Percentiles rank a stretch among this genome's conserved stretches.
Conservation (phyloP, 2,888 invertebrate species). For the Drosophila multiciliata region DNA sequence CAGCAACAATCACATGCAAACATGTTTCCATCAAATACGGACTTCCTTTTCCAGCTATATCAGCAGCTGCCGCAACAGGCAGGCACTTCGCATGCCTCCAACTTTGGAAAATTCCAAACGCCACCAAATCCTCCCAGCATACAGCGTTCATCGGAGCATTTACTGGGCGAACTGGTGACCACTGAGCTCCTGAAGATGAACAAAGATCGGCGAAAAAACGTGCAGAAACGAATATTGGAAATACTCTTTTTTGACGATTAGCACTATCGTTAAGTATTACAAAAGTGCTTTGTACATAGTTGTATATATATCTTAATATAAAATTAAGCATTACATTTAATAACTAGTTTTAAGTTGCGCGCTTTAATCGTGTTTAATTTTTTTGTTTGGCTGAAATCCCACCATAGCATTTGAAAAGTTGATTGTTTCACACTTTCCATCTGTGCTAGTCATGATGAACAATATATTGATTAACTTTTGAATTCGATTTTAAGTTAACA, state of each 20-base stretch:
- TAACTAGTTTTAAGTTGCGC: slow-evolving; percentile 16
- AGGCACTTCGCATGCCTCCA: slow-evolving; percentile 63
- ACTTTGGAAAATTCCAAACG: slow-evolving; percentile 78
- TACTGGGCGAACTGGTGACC: slow-evolving; percentile 84
- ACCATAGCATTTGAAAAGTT: slow-evolving; percentile 65
- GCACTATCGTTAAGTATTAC: slow-evolving; percentile 34
- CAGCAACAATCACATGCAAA: slow-evolving; percentile 61
- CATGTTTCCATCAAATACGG: slow-evolving; percentile 83
- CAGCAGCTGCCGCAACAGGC: slow-evolving; percentile 82
- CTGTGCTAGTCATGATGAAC: slow-evolving; percentile 63
- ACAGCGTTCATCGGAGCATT: slow-evolving; percentile 84
- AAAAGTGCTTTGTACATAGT: slow-evolving; percentile 50
- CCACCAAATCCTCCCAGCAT: slow-evolving; percentile 69
- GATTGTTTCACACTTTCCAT: slow-evolving; percentile 44
- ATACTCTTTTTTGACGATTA: slow-evolving; percentile 85
- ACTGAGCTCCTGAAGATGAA: slow-evolving; percentile 84
- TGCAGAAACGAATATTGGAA: slow-evolving; percentile 84
- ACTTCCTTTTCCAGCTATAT: slow-evolving; percentile 83
- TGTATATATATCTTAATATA: slow-evolving; percentile 17
- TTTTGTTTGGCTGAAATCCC: slow-evolving; percentile 43
- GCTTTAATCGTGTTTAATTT: slow-evolving; percentile 10
- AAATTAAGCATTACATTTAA: slow-evolving; percentile 6
- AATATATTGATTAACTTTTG: slow-evolving; percentile 28
- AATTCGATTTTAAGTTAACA: slow-evolving; percentile 1
- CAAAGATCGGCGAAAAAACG: slow-evolving; percentile 83